Evolutionary conservation across 2,113 vertebrate species (phyloP), one percentile per base, ranked within the genome.

Genomic region (Argyrosomus japonicus): DNA sequence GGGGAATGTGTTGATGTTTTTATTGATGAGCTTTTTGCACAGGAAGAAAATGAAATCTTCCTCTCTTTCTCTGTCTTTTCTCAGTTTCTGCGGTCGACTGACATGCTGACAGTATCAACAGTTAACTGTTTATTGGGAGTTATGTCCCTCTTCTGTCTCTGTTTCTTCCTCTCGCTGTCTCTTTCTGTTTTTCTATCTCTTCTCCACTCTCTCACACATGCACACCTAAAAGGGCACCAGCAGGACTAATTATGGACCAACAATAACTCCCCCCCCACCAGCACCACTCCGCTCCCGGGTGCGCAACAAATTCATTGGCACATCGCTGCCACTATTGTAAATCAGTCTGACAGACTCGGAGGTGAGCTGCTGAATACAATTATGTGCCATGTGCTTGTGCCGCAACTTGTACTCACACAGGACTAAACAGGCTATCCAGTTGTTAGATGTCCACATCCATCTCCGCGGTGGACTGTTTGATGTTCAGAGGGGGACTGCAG

Each of bases 241-340:
- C 79, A 89, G 89, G 85, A 84, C 89, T 90, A 93, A 95, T 94
- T 89, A 93, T 67, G 78, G 68, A 80, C 81, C 50, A 80, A 85
- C 88, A 91, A 78, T 86, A 79, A 87, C 60, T 65, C 57, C 80
- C 67, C 81, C 57, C 62, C 57, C 80, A 63, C 81, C 25, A 62
- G 80, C 56, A 45, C 40, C 43, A 0, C 67, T 62, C 23, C 25
- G 61, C 78, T 82, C 75, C 83, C n/a, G 27, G 74, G 84, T 60
- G 82, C 53, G 73, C 74, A 64, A 84, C 84, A 87, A 79, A 93
- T 85, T 86, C 81, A 86, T 61, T 82, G 79, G 89, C 85, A 83
- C 83, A 70, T 54, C n/a, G 45, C 48, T 82, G 84, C 85, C 61
- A 58, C 84, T 72, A 78, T 58, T 79, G 87, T 93, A 93, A 93